Evolutionary conservation across 2,113 vertebrate species (phyloP).

Genomic region (Equus przewalskii): DNA sequence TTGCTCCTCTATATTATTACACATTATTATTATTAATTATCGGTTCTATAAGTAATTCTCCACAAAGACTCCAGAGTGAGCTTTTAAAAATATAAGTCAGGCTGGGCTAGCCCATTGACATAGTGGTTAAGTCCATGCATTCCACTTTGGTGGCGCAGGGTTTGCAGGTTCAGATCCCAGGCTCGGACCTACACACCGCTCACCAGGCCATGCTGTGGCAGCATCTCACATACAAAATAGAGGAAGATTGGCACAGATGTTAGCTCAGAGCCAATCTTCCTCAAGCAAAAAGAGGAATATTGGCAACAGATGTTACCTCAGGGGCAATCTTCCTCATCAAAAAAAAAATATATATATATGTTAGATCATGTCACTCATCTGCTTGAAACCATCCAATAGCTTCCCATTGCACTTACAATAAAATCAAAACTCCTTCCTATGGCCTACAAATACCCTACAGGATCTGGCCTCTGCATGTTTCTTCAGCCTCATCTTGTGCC

Average conservation of each 20-base stretch:
- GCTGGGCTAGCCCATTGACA: too few species aligned
- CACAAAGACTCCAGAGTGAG: neutral
- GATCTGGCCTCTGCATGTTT: neutral
- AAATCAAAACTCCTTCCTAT: neutral
- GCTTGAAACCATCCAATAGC: neutral
- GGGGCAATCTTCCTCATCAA: too few species aligned
- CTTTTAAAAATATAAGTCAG: slow-evolving; percentile 22
- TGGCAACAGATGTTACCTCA: too few species aligned
- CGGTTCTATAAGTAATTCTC: neutral
- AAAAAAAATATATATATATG: neutral
- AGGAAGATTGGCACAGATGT: too few species aligned
- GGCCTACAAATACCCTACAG: neutral
- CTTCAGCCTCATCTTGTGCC: neutral
- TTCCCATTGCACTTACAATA: neutral
- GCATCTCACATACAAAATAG: too few species aligned
- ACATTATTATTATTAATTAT: neutral
- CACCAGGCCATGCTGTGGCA: too few species aligned
- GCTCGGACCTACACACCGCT: too few species aligned
- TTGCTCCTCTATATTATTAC: neutral
- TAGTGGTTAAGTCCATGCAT: too few species aligned
- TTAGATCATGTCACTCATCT: neutral
- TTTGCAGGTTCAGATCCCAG: too few species aligned
- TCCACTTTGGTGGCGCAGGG: too few species aligned
- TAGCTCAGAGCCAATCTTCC: too few species aligned
- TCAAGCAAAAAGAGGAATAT: too few species aligned